These are phyloP conservation scores for Diplogasteroides magnus DNA, from an alignment of 1,140 invertebrate species.

Conservation along the genomic window DNA sequence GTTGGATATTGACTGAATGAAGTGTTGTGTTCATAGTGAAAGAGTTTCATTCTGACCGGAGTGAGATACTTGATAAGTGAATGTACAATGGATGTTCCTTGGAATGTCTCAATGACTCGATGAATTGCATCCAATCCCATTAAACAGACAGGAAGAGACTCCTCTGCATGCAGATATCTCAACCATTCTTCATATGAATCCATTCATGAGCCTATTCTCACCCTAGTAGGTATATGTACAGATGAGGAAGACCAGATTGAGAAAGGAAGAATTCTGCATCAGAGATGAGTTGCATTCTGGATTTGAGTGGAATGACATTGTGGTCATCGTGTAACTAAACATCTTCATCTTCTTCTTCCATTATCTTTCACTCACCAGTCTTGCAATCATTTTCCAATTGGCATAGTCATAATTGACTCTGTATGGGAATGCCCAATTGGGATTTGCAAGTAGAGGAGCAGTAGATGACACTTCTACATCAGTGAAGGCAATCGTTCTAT, in stretches of 20 bases:
- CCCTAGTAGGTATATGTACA: conserved; percentile 49
- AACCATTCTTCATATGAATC: conserved; percentile 12
- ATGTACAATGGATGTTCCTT: conserved; percentile 38
- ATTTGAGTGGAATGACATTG: conserved; percentile 49
- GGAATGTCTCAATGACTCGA: conserved; percentile 41
- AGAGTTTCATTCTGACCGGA: conserved; percentile 16
- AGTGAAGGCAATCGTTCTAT: conserved; percentile 47
- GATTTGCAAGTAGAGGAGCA: conserved; percentile 48
- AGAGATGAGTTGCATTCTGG: conserved; percentile 47
- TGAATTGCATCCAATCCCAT: conserved; percentile 50
- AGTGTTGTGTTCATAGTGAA: no score
- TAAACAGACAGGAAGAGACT: conserved; percentile 45
- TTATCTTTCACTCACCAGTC: conserved; percentile 32
- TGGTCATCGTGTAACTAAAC: conserved; percentile 46
- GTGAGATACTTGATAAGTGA: conserved; percentile 42
- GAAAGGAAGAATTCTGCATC: conserved; percentile 48
- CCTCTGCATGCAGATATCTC: conserved; percentile 44
- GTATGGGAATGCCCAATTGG: conserved; percentile 49
- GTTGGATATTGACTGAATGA: conserved; percentile 18
- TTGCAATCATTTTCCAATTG: conserved; percentile 51
- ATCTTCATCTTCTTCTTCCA: background rate
- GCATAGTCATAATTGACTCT: conserved; percentile 49
- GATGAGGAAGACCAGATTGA: conserved; percentile 44
- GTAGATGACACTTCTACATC: conserved; percentile 44
- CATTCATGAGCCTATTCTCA: conserved; percentile 11